Evolutionary conservation across 2,888 invertebrate genomes (phyloP).

Genomic region (Caenorhabditis japonica): DNA sequence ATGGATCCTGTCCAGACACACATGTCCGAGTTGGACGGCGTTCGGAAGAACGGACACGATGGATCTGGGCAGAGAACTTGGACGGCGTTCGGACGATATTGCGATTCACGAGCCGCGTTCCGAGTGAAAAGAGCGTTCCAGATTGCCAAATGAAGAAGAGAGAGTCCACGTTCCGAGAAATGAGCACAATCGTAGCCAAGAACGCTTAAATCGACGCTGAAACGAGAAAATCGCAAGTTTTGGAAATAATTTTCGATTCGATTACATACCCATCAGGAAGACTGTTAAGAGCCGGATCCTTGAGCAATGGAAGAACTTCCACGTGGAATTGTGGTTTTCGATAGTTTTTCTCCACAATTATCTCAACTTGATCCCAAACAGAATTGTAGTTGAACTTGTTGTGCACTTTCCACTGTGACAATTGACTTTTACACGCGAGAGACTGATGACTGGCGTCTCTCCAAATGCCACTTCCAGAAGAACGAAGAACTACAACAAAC

Average conservation of each 20-base stretch:
- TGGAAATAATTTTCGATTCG: too few relatives aligned
- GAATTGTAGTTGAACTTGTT: slow-evolving; percentile 62
- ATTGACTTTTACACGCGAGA: slow-evolving; percentile 56
- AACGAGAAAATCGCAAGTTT: slow-evolving; percentile 5
- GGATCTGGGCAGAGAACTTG: slow-evolving; percentile 63
- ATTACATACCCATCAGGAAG: slow-evolving; percentile 60
- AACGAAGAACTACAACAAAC: slow-evolving; percentile 60
- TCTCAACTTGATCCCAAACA: slow-evolving; percentile 66
- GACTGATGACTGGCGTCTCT: slow-evolving; percentile 58
- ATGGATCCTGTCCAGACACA: slow-evolving; percentile 61
- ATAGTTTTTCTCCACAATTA: slow-evolving; percentile 65
- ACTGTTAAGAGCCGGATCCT: slow-evolving; percentile 60
- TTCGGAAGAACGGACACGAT: slow-evolving; percentile 64
- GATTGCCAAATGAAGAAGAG: slow-evolving; percentile 58
- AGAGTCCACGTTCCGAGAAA: slow-evolving; percentile 65
- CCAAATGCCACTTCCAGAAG: slow-evolving; percentile 66
- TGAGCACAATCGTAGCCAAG: slow-evolving; percentile 69
- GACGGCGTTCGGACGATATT: slow-evolving; percentile 47
- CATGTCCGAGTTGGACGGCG: slow-evolving; percentile 59
- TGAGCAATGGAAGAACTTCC: slow-evolving; percentile 62
- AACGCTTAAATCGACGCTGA: slow-evolving; percentile 59
- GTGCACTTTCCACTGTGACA: slow-evolving; percentile 63
- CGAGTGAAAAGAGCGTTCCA: slow-evolving; percentile 63
- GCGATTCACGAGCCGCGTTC: slow-evolving; percentile 45
- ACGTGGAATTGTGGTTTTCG: slow-evolving; percentile 59